These are phyloP conservation scores for Drosophila parvula DNA, from an alignment of 1,140 invertebrate genomes.

Conservation along the genomic window DNA sequence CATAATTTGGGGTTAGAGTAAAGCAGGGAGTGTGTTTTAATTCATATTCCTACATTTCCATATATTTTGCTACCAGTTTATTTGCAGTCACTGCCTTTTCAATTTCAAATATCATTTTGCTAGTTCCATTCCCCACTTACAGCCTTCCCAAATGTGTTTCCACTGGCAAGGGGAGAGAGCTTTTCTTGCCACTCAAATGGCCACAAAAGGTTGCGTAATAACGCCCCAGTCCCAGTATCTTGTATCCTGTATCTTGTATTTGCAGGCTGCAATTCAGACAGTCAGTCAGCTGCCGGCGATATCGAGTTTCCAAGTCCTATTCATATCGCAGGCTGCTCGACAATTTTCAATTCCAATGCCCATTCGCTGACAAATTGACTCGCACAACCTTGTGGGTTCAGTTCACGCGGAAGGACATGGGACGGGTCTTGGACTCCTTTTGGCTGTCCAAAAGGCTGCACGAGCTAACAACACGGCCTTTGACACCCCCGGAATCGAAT, in stretches of 20 bases:
- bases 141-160: neutral
- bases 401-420: slow-evolving; percentile 9
- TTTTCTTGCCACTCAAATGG: slow-evolving; percentile 23
- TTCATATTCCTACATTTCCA: neutral
- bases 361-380: slow-evolving; percentile 75
- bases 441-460: slow-evolving; percentile 61
- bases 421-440: neutral
- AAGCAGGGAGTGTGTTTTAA: neutral
- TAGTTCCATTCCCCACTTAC: neutral
- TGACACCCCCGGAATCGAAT: slow-evolving; percentile 54
- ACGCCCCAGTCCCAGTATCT: slow-evolving; percentile 3
- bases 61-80: neutral
- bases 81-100: neutral
- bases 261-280: slow-evolving; percentile 46
- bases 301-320: slow-evolving; percentile 71
- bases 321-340: slow-evolving; percentile 47
- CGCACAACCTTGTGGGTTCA: slow-evolving; percentile 52
- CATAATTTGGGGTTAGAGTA: no score
- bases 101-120: slow-evolving; percentile 6
- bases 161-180: neutral
- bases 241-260: slow-evolving; percentile 11
- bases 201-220: slow-evolving; percentile 62
- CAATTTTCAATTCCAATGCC: slow-evolving; percentile 73
- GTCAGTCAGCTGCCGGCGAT: slow-evolving; percentile 52
- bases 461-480: slow-evolving; percentile 73